Evolutionary conservation across 2,113 vertebrate genomes (phyloP), one percentile per base, ranked within the genome.

Genomic region (Brevimyrus niger): DNA sequence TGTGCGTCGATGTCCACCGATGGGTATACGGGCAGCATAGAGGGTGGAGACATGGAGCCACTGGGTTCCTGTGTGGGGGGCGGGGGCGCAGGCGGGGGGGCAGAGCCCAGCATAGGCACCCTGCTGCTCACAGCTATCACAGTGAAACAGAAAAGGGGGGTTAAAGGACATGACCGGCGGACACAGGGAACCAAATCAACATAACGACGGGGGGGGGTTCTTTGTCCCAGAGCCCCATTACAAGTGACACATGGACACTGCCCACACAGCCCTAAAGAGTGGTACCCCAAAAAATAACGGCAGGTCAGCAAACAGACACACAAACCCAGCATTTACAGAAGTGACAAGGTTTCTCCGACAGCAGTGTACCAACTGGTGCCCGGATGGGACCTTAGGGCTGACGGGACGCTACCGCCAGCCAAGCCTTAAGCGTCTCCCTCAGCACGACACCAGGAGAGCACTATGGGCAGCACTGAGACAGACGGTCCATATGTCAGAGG

Each of bases 1-100:
- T 99, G 98, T 53, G 98, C 98, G 93, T 99, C 98, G 44, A 99
- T 99, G 95, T 99, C 98, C 92, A 99, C 98, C 0, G 98, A 98
- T 65, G 98, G 97, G 76, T 99, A 99, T 76, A 98, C 96, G 69
- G 98, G 96, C 90, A 98, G 96, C 93, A 98, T 95, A 0, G 97
- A 96, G 42, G 97, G 97, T 0, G 97, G 94, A 61, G 97, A 95
- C 91, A 96, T 94, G 6, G 98, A 96, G 93, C 58, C 97, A 94
- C 95, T 92, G 10, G 96, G 91, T 90, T 95, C 94, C 95, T 97
- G 97, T 0, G 95, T 94, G 92, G 97, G 96, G 80, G 23, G 58
- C 92, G 96, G 96, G 38, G 96, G 94, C 1, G 96, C 96, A 90
- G 97, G 96, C 91, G 97, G 97, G 91, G 97, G 96, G 11, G 97